A percentile compares a stretch with the other conserved stretches of the same genome.
phyloP scores from a whole-genome alignment of 2,888 invertebrate species.

The Lordiphosa fenestrarum region DNA sequence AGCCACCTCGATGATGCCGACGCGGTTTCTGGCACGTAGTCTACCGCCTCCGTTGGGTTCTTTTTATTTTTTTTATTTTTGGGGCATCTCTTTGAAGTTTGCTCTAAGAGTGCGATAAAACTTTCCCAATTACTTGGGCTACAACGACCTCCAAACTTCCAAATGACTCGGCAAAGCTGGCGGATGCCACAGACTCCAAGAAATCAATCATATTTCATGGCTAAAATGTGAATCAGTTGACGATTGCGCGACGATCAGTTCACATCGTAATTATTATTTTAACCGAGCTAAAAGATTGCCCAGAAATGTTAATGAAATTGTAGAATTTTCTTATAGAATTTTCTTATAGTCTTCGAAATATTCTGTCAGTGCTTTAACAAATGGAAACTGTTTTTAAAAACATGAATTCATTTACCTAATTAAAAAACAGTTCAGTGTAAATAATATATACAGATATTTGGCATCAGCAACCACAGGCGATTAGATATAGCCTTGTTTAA shows the following conservation, averaged over 20 bases:
- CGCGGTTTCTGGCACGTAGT: constrained; percentile 66
- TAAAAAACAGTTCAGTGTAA: no score
- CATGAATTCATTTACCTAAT: no score
- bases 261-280: constrained; percentile 15
- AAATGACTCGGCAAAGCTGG: constrained; percentile 29
- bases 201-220: constrained; percentile 6
- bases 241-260: constrained; percentile 28
- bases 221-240: constrained; percentile 39
- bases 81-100: constrained; percentile 45
- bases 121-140: constrained; percentile 20
- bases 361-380: no score
- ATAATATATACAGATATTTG: no score
- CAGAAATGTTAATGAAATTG: no score
- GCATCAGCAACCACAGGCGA: no score
- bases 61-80: constrained; percentile 11
- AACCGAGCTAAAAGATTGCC: no score
- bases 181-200: constrained; percentile 19
- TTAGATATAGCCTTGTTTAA: no score
- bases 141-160: constrained; percentile 26
- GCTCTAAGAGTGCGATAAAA: constrained; percentile 36
- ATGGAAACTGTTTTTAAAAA: no score
- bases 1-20: constrained; percentile 28
- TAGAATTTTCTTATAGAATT: no score
- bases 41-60: constrained; percentile 23
- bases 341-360: no score